These are phyloP conservation scores for Caenorhabditis wallacei DNA, from an alignment of 2,888 invertebrate genomes.

Conservation along the genomic window DNA sequence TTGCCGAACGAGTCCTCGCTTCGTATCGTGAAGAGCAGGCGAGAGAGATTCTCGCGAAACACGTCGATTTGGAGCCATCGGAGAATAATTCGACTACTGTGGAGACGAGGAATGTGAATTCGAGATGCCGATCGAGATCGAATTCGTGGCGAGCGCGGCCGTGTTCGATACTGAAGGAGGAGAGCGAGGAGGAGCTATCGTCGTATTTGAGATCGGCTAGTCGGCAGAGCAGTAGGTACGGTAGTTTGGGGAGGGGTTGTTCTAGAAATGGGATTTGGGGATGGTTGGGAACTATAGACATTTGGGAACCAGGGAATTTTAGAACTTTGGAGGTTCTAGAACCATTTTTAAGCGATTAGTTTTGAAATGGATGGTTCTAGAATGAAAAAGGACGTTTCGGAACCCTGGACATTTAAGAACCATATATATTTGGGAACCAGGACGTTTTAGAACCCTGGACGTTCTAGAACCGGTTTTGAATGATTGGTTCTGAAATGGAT, in stretches of 20 bases:
- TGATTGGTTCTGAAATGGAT: too few relatives aligned
- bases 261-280: too few relatives aligned
- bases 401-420: too few relatives aligned
- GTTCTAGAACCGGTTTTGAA: too few relatives aligned
- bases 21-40: constrained; percentile 87
- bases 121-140: constrained; percentile 75
- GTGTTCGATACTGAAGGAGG: constrained; percentile 86
- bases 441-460: too few relatives aligned
- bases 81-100: not conserved
- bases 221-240: constrained; percentile 81
- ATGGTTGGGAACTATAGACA: too few relatives aligned
- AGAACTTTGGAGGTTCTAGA: too few relatives aligned
- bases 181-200: constrained; percentile 89
- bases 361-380: too few relatives aligned
- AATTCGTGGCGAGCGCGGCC: constrained; percentile 80
- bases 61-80: constrained; percentile 23
- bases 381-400: too few relatives aligned
- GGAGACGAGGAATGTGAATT: not conserved
- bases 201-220: constrained; percentile 82
- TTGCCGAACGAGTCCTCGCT: constrained; percentile 94
- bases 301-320: too few relatives aligned
- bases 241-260: not conserved
- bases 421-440: not conserved
- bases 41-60: constrained; percentile 72
- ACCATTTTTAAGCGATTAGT: too few relatives aligned